phyloP scores from a whole-genome alignment of 1,140 invertebrate species.

The Oscheius sp. region DNA sequence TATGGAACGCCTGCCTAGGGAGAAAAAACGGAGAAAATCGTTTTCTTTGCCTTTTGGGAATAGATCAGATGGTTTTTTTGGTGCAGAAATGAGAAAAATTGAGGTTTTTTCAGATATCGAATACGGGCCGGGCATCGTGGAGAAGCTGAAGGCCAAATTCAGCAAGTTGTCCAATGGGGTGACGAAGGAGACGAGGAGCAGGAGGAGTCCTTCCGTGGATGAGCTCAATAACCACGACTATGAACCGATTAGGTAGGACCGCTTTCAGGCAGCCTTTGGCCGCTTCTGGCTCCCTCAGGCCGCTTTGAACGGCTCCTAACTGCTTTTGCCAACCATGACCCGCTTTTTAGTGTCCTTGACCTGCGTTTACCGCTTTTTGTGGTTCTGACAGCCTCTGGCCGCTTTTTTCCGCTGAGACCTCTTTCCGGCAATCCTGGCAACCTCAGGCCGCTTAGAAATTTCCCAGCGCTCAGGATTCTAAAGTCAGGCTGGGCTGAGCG shows the following conservation, averaged over 20 bases:
- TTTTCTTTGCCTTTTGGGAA: slow-evolving; percentile 7
- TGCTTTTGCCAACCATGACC: too few species aligned
- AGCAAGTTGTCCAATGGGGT: slow-evolving; percentile 9
- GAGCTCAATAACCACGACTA: background rate
- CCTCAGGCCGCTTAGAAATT: too few species aligned
- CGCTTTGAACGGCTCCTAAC: too few species aligned
- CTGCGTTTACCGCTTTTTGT: too few species aligned
- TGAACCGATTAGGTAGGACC: background rate
- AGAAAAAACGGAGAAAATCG: slow-evolving; percentile 5
- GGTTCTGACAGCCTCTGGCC: too few species aligned
- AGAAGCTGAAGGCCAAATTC: slow-evolving; percentile 37
- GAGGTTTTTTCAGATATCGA: slow-evolving; percentile 31
- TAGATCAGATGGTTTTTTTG: background rate
- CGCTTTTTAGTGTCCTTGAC: too few species aligned
- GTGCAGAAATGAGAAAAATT: background rate
- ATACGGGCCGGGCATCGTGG: slow-evolving; percentile 38
- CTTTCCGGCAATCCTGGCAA: too few species aligned
- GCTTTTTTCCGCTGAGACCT: too few species aligned
- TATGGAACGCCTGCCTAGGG: background rate
- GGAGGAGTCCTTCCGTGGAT: background rate
- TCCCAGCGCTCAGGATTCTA: too few species aligned
- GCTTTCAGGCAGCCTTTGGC: too few species aligned
- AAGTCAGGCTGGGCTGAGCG: too few species aligned
- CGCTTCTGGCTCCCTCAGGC: too few species aligned
- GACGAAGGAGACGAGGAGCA: slow-evolving; percentile 5